Percentiles rank a stretch among this genome's conserved stretches.
Evolutionary conservation across 2,888 invertebrate genomes (phyloP).

Genomic region (Phasia obesa): DNA sequence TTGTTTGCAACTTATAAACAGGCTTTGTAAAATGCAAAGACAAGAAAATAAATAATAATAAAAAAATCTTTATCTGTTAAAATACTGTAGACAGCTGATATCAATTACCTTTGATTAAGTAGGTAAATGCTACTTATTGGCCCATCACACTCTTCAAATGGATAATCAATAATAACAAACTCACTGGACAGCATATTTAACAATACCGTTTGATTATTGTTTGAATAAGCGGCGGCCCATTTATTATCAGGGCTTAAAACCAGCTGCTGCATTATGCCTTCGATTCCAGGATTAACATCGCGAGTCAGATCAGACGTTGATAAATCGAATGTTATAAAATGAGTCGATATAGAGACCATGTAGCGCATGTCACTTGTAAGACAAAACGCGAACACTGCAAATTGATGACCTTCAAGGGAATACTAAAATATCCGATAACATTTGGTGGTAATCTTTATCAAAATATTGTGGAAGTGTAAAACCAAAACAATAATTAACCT

Average conservation of each 20-base stretch:
- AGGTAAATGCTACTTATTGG: constrained; percentile 86
- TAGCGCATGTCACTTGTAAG: constrained; percentile 95
- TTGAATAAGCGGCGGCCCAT: constrained; percentile 97
- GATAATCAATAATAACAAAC: constrained; percentile 92
- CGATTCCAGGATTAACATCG: constrained; percentile 95
- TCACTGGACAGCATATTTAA: constrained; percentile 97
- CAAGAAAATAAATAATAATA: too few relatives aligned
- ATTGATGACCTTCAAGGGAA: constrained; percentile 98
- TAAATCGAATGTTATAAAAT: constrained; percentile 98
- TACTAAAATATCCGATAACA: constrained; percentile 85
- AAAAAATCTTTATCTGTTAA: background rate
- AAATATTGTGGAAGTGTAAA: background rate
- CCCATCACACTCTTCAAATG: constrained; percentile 86
- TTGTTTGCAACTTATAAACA: constrained; percentile 90
- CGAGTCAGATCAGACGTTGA: constrained; percentile 97
- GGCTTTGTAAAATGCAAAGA: constrained; percentile 76
- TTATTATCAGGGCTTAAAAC: constrained; percentile 97
- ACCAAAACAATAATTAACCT: constrained; percentile 84
- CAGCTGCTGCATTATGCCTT: constrained; percentile 97
- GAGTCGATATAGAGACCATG: constrained; percentile 97
- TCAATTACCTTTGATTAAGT: constrained; percentile 85
- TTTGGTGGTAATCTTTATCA: background rate
- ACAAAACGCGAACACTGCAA: constrained; percentile 96
- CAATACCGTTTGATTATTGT: constrained; percentile 96
- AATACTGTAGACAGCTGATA: background rate